Conservation (phyloP, 2,888 invertebrate genomes). For the Agrotis segetum region DNA sequence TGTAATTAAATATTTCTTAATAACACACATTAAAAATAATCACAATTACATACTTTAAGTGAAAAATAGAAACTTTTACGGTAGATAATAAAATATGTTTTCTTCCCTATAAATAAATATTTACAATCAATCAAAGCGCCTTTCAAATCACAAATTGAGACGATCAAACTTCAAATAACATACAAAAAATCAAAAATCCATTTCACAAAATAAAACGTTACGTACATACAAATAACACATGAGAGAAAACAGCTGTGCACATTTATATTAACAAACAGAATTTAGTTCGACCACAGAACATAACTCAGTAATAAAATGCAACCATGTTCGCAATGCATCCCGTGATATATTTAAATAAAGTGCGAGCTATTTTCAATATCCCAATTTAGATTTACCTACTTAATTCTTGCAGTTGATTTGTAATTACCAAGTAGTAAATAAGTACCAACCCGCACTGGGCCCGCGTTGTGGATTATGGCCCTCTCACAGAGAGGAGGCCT, state of each 20-base stretch:
- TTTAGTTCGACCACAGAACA: conserved; percentile 42
- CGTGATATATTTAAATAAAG: conserved; percentile 18
- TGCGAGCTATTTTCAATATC: conserved; percentile 22
- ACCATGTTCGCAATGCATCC: conserved; percentile 6
- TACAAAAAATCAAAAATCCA: background rate
- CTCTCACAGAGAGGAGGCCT: too few species aligned
- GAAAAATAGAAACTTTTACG: too few species aligned
- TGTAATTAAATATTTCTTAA: background rate
- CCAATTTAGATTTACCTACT: conserved; percentile 13
- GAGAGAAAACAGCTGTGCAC: conserved; percentile 27
- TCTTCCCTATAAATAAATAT: background rate
- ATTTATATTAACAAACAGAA: conserved; percentile 39
- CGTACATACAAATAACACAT: conserved; percentile 7
- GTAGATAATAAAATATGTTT: too few species aligned
- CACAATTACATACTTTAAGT: too few species aligned
- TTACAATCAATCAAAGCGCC: background rate
- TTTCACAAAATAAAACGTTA: conserved; percentile 3
- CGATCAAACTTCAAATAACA: background rate
- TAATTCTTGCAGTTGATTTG: background rate
- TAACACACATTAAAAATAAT: too few species aligned
- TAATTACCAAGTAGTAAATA: background rate
- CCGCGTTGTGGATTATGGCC: too few species aligned
- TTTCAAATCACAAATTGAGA: background rate
- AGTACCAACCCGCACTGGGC: too few species aligned
- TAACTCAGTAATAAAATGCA: conserved; percentile 38